phyloP scores from a whole-genome alignment of 2,888 invertebrate genomes.

The Drosophila falleni region DNA sequence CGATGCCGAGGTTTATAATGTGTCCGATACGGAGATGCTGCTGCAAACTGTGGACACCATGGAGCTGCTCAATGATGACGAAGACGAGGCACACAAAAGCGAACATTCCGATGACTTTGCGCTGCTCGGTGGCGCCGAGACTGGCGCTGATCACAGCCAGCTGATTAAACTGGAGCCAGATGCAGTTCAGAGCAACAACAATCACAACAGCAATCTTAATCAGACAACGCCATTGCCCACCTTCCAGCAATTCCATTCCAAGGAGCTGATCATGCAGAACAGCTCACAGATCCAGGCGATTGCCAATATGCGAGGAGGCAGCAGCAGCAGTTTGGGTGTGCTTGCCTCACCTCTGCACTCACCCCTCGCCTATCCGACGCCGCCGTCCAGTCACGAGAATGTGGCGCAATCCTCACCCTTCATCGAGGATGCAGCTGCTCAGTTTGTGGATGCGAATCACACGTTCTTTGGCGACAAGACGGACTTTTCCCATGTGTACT shows the following conservation, averaged over 20 bases:
- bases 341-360: constrained; percentile 89
- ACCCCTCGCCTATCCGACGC: constrained; percentile 93
- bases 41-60: constrained; percentile 89
- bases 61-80: constrained; percentile 89
- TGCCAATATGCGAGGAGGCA: constrained; percentile 84
- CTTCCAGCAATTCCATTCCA: constrained; percentile 92
- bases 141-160: constrained; percentile 51
- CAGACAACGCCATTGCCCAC: constrained; percentile 91
- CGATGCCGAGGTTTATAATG: constrained; percentile 92
- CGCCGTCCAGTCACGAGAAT: constrained; percentile 94
- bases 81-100: constrained; percentile 75
- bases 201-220: constrained; percentile 28
- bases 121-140: constrained; percentile 50
- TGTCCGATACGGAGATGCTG: constrained; percentile 89
- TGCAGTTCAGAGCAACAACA: constrained; percentile 13
- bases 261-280: constrained; percentile 86
- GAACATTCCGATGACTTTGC: constrained; percentile 82
- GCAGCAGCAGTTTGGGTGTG: constrained; percentile 84
- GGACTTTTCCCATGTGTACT: constrained; percentile 81
- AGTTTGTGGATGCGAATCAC: constrained; percentile 83
- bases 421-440: constrained; percentile 83
- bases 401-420: constrained; percentile 85
- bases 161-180: constrained; percentile 70
- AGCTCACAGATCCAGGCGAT: constrained; percentile 79
- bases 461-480: constrained; percentile 85